Conservation (phyloP, 2,888 invertebrate species). For the Machimus atricapillus region DNA sequence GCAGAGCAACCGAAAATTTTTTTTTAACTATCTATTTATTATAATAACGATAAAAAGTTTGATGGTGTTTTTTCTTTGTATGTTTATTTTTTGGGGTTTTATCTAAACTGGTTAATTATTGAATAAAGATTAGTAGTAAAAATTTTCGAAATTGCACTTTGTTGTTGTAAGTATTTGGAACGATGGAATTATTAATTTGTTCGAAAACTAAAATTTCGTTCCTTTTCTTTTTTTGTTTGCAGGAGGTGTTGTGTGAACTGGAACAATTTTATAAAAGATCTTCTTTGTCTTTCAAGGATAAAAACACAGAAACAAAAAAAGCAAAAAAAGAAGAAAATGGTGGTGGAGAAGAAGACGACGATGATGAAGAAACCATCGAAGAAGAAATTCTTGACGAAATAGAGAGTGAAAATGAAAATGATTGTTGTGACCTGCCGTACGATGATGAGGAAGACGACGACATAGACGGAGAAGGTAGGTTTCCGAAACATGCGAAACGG, state of each 20-base stretch:
- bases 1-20: background rate
- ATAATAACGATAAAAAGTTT: too few relatives aligned
- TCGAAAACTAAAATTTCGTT: too few relatives aligned
- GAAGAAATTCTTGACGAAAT: conserved; percentile 56
- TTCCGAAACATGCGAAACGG: background rate
- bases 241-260: too few relatives aligned
- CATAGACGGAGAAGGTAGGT: conserved; percentile 47
- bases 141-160: background rate
- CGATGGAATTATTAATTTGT: too few relatives aligned
- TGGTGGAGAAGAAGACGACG: conserved; percentile 54
- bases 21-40: too few relatives aligned
- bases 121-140: background rate
- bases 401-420: conserved; percentile 61
- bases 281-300: conserved; percentile 53
- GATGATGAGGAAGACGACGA: conserved; percentile 55
- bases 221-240: too few relatives aligned
- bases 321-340: conserved; percentile 58
- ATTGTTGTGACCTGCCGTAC: conserved; percentile 60
- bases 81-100: too few relatives aligned
- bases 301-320: conserved; percentile 62
- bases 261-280: too few relatives aligned
- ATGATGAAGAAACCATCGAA: conserved; percentile 56
- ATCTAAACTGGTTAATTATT: background rate
- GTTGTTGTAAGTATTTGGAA: too few relatives aligned
- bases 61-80: too few relatives aligned